A percentile compares a stretch with the other conserved stretches of the same genome.
Conservation (phyloP, 1,140 invertebrate species). For the Geopemphigus sp. region DNA sequence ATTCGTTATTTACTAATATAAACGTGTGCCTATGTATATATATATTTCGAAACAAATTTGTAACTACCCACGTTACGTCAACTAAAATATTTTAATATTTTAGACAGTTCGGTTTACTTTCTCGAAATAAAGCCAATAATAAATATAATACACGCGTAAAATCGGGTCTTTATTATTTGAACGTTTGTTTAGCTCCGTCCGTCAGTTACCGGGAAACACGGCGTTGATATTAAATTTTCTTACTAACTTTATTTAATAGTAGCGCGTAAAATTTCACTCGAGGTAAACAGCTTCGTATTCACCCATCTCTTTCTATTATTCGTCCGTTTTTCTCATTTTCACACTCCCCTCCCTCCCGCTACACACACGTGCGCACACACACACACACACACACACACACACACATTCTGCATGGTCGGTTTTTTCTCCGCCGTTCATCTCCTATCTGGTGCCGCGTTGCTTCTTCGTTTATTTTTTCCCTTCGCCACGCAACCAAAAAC, state of each 20-base stretch:
- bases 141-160: neutral
- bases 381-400: no score
- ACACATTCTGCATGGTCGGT: neutral
- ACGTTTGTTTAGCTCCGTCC: constrained; percentile 14
- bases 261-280: neutral
- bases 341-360: no score
- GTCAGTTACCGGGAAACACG: constrained; percentile 1
- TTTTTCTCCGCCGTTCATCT: neutral
- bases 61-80: no score
- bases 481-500: constrained; percentile 29
- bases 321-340: neutral
- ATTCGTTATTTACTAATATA: no score
- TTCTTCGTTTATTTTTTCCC: constrained; percentile 20
- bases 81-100: no score
- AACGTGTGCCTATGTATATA: no score
- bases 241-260: constrained; percentile 18
- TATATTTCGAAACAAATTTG: no score
- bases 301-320: neutral
- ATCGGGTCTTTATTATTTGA: constrained; percentile 16
- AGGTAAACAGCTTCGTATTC: constrained; percentile 17
- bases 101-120: neutral
- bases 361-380: no score
- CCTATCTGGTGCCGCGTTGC: neutral
- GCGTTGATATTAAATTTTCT: constrained; percentile 14
- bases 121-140: neutral